A percentile compares a stretch with the other conserved stretches of the same genome.
These are phyloP conservation scores for Sycophaga agraensis DNA, from an alignment of 1,140 invertebrate genomes.

Conservation along the genomic window DNA sequence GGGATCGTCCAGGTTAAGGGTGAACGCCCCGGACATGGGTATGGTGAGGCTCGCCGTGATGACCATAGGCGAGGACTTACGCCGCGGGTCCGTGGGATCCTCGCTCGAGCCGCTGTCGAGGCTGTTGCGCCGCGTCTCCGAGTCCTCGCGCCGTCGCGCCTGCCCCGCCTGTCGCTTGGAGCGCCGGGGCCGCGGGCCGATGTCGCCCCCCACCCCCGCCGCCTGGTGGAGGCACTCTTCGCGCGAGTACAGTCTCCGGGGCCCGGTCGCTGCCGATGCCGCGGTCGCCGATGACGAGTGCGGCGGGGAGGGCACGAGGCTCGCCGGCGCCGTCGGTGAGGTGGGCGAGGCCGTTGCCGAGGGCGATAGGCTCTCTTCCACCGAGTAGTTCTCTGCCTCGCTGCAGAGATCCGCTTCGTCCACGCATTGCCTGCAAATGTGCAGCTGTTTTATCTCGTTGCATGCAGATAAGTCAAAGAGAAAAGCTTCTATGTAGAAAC, in stretches of 20 bases:
- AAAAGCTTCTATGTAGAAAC: too few relatives aligned
- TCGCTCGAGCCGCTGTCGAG: slow-evolving; percentile 60
- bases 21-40: slow-evolving; percentile 62
- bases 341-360: slow-evolving; percentile 30
- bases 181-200: slow-evolving; percentile 48
- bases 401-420: slow-evolving; percentile 52
- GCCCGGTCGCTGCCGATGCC: slow-evolving; percentile 9
- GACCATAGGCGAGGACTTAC: slow-evolving; percentile 62
- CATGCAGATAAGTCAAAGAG: too few relatives aligned
- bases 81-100: slow-evolving; percentile 49
- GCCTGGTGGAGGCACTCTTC: slow-evolving; percentile 74
- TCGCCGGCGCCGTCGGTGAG: slow-evolving; percentile 10
- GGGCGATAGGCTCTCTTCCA: slow-evolving; percentile 43
- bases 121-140: slow-evolving; percentile 24
- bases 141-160: slow-evolving; percentile 46
- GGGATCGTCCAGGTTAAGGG: slow-evolving; percentile 63
- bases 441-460: too few relatives aligned
- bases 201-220: slow-evolving; percentile 64
- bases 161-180: slow-evolving; percentile 51
- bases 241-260: slow-evolving; percentile 58
- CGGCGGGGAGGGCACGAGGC: not conserved
- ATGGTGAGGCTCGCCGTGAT: slow-evolving; percentile 82
- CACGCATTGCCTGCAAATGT: slow-evolving; percentile 42
- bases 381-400: slow-evolving; percentile 48
- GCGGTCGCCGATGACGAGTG: slow-evolving; percentile 32